Evolutionary conservation across 2,797 vertebrate genomes (phyloP).

Genomic region (Aphelocoma californica): DNA sequence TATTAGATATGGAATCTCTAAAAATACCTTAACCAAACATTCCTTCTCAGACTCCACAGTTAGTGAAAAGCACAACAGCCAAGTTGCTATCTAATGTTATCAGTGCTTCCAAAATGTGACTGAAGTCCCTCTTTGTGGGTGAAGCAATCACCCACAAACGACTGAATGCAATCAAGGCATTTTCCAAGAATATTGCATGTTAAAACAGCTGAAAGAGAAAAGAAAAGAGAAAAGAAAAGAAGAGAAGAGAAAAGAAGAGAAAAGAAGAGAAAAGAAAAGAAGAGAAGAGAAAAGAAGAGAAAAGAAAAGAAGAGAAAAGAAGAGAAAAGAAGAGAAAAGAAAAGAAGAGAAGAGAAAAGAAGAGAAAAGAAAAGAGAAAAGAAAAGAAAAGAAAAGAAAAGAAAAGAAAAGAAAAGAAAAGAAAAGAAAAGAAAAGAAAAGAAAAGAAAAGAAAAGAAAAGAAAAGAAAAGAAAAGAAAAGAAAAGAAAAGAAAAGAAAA

Average conservation of each 20-base stretch:
- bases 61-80: neutral
- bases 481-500: too few relatives aligned
- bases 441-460: too few relatives aligned
- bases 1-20: neutral
- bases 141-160: neutral
- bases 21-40: neutral
- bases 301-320: too few relatives aligned
- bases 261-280: too few relatives aligned
- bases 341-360: neutral
- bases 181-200: neutral
- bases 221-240: neutral
- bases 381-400: neutral
- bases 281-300: too few relatives aligned
- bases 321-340: too few relatives aligned
- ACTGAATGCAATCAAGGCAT: neutral
- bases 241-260: too few relatives aligned
- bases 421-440: too few relatives aligned
- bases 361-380: neutral
- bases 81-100: neutral
- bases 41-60: neutral
- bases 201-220: neutral
- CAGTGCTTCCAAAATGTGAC: neutral
- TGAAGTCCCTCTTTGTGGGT: neutral
- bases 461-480: too few relatives aligned
- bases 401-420: too few relatives aligned